Percentiles rank a stretch among this genome's conserved stretches.
Evolutionary conservation across 1,140 invertebrate species (phyloP).

Genomic region (Pseudoatta argentina): DNA sequence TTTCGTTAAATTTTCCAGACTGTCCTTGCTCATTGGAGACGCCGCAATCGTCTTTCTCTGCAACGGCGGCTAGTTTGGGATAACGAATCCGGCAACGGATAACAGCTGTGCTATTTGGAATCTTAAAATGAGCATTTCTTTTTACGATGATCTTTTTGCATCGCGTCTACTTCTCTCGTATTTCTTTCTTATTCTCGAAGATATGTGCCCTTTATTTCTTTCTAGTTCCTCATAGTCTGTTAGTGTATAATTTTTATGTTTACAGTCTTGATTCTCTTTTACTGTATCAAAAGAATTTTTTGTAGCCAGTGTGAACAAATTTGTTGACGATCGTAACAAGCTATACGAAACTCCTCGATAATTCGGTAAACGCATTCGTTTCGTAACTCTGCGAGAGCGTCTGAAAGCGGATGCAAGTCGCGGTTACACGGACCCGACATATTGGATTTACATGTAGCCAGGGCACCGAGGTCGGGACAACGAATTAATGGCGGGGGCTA

Average conservation of each 20-base stretch:
- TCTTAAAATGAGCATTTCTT: neutral
- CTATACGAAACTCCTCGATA: constrained; percentile 31
- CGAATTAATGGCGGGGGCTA: constrained; percentile 79
- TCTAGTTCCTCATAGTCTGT: neutral
- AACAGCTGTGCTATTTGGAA: constrained; percentile 38
- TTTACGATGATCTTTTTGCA: neutral
- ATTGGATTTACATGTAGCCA: constrained; percentile 78
- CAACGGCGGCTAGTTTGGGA: constrained; percentile 52
- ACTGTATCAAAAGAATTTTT: neutral
- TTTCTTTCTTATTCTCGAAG: neutral
- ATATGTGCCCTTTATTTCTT: neutral
- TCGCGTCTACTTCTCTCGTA: neutral
- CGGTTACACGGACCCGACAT: constrained; percentile 74
- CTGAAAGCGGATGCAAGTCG: constrained; percentile 64
- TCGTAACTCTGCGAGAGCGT: constrained; percentile 19
- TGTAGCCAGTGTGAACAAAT: neutral
- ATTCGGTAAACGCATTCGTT: constrained; percentile 56
- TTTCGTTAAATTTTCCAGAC: constrained; percentile 77
- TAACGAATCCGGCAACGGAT: constrained; percentile 64
- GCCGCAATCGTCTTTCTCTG: constrained; percentile 45
- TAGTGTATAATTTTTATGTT: neutral
- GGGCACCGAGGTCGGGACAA: constrained; percentile 58
- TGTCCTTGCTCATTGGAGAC: constrained; percentile 55
- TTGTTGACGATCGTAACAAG: neutral
- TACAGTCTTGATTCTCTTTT: neutral